Evolutionary conservation across 2,888 invertebrate species (phyloP), one percentile per base, ranked within the genome.

Genomic region (Aplocera efformata): DNA sequence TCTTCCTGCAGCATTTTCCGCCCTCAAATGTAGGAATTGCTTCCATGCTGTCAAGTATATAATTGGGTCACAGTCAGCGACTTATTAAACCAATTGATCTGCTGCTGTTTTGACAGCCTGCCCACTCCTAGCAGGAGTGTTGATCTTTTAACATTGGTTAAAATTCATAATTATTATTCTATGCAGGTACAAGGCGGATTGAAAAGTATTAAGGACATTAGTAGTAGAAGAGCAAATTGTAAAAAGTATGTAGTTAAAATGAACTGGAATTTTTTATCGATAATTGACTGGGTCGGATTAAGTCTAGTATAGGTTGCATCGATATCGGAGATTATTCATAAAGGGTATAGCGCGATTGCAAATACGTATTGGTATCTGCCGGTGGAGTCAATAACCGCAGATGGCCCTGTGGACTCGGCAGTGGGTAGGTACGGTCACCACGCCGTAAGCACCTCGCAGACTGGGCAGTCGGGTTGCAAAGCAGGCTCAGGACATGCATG

Each of bases 11-110:
- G 72, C 66, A 70, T 79, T 82, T 83, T 86, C 85, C 85, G 85
- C 80, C 80, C 78, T 81, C 82, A 84, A 84, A 86, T 84, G 83
- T 81, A 80, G 78, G 85, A 86, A 86, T 84, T 83, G 79, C 82
- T 85, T 83, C 83, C 84, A 86, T 73, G 77, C 81, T 81, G 80
- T 75, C 79, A 84, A 86, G 71, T 86, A 80, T 81, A 77, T 86
- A 86, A 88, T 86, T 86, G 86, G 67, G 76, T 75, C 79, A 65
- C 83, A 81, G 85, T 76, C 79, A 82, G 81, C 72, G 70, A 63
- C 75, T 79, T 75, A 86, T 86, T 86, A 86, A 68, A 70, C 74
- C 81, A 88, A 88, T 88, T 84, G 85, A 71, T 78, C 61, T 79
- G 72, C 79, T 72, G 79, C 79, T 85, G 84, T 86, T 86, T 86